Evolutionary conservation across 2,113 vertebrate species (phyloP).

Genomic region (Cricetomys ansorgei): DNA sequence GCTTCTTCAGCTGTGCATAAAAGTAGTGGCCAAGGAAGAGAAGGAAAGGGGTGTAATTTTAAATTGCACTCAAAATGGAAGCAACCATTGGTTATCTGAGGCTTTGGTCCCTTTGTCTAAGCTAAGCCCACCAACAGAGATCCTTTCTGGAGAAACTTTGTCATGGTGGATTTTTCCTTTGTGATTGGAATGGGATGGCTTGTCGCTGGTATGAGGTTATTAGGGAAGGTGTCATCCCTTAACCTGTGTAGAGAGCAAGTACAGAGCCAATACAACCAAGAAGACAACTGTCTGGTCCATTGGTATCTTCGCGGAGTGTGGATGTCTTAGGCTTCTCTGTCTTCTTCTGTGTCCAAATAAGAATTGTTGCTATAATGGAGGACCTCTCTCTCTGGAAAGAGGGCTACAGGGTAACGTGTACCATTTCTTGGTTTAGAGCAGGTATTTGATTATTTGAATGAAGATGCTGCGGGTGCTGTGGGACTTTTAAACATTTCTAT

Average conservation of each 20-base stretch:
- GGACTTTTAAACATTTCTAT: neutral
- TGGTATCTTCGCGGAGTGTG: neutral
- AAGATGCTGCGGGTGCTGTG: neutral
- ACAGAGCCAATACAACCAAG: neutral
- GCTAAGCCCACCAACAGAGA: neutral
- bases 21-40: neutral
- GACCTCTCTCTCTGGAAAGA: neutral
- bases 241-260: neutral
- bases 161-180: neutral
- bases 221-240: neutral
- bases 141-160: neutral
- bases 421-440: neutral
- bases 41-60: neutral
- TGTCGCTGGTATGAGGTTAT: neutral
- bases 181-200: neutral
- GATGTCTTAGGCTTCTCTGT: neutral
- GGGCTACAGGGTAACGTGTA: neutral
- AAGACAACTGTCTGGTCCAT: neutral
- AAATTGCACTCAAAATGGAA: neutral
- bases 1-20: accelerated
- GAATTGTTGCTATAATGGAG: neutral
- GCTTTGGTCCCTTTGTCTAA: neutral
- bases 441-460: neutral
- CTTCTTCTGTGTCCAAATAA: neutral
- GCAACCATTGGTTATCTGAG: neutral